These are phyloP conservation scores for Melieria picta DNA, from an alignment of 2,888 invertebrate genomes.

Conservation along the genomic window DNA sequence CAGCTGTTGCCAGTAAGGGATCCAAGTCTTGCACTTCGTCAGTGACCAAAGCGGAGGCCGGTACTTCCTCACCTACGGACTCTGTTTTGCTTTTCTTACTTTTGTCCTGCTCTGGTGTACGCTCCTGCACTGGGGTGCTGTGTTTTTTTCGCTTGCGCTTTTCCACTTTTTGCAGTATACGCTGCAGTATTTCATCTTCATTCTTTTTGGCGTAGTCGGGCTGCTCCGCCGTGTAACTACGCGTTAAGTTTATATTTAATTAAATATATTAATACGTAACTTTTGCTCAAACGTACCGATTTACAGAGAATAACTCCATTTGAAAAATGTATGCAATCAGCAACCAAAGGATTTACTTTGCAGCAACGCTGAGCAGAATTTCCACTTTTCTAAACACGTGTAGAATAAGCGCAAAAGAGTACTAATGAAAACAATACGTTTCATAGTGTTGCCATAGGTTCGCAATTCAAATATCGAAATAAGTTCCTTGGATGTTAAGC, in stretches of 20 bases:
- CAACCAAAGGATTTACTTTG: too few species aligned
- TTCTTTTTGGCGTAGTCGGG: conserved; percentile 45
- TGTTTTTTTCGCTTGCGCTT: conserved; percentile 61
- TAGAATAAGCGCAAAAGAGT: conserved; percentile 9
- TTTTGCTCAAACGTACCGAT: conserved; percentile 69
- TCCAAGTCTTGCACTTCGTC: conserved; percentile 34
- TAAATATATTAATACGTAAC: background rate
- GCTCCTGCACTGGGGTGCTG: conserved; percentile 42
- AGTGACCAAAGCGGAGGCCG: conserved; percentile 39
- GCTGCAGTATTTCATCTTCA: conserved; percentile 71
- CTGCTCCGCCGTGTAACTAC: conserved; percentile 46
- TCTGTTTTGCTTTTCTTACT: conserved; percentile 3
- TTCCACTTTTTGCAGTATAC: conserved; percentile 72
- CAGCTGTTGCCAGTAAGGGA: conserved; percentile 4
- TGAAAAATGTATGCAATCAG: background rate
- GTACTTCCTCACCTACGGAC: background rate
- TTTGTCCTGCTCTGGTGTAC: background rate
- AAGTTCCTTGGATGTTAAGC: background rate
- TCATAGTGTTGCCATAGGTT: background rate
- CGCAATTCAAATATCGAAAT: background rate
- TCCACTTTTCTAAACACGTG: conserved; percentile 15
- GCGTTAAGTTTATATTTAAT: background rate
- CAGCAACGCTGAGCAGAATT: background rate
- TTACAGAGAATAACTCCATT: conserved; percentile 79
- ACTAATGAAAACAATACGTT: background rate